Evolutionary conservation across 2,797 vertebrate species (phyloP).

Genomic region (Synanceia verrucosa): DNA sequence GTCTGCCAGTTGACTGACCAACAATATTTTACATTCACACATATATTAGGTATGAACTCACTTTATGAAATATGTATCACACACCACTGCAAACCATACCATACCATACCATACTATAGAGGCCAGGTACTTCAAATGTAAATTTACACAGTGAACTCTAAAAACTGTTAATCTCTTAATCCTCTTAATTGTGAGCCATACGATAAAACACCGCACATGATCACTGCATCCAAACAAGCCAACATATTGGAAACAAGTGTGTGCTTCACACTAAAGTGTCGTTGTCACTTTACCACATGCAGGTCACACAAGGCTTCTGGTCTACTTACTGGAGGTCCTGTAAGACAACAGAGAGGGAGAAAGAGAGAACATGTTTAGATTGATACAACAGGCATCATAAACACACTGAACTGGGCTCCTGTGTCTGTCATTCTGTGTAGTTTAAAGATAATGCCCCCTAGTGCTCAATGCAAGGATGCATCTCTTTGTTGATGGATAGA

Average conservation of each 20-base stretch:
- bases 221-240: slow-evolving; percentile 16
- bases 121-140: not conserved
- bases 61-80: not conserved
- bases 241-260: not conserved
- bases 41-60: not conserved
- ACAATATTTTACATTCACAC: not conserved
- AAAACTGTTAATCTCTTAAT: not conserved
- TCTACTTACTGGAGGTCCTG: slow-evolving; percentile 88
- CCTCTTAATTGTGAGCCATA: not conserved
- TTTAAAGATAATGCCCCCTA: not conserved
- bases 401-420: not conserved
- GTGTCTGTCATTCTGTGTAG: not conserved
- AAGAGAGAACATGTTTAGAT: slow-evolving; percentile 27
- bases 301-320: slow-evolving; percentile 61
- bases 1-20: not conserved
- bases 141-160: not conserved
- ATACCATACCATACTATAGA: not conserved
- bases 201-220: not conserved
- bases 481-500: not conserved
- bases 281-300: slow-evolving; percentile 79
- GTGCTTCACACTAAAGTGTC: slow-evolving; percentile 39
- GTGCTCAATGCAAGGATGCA: not conserved
- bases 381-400: not conserved
- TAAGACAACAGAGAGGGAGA: slow-evolving; percentile 59
- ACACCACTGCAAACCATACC: not conserved